Base-by-base conservation (phyloP, 2,113 vertebrate species). In the Ardeotis arabs region DNA sequence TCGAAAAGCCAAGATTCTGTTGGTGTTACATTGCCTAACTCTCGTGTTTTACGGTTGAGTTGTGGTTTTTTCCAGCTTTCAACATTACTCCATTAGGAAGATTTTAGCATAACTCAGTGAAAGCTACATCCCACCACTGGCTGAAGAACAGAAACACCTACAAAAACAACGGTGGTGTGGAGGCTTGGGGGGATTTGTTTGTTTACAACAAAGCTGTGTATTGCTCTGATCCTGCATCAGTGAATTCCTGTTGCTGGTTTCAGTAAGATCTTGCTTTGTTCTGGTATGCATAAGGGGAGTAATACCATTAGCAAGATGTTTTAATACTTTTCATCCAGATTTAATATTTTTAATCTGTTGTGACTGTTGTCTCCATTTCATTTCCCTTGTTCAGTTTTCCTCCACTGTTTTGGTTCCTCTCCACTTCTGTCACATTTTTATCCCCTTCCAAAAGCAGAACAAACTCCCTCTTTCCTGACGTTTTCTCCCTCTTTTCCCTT, bases 11-110 rank as follows among this genome's bases (percentile, higher is more conserved):
- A 93, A 89, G 91, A 95, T 87, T 94, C 45, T 94, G 68, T 55
- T 97, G 91, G 73, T 91, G 70, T 93, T 93, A 69, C 60, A 49
- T 96, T 96, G 89, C 94, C 73, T 78, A 95, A 94, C 60, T 68
- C 84, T 33, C 35, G 59, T 74, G 74, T 63, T 94, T 91, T 81
- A 66, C 64, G 80, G 81, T 67, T 94, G 92, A 49, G 68, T 73
- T 95, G 68, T 22, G 39, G 0, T 16, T 22, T 90, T 73, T 84
- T 39, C 23, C 4, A 16, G 50, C 84, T 93, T 93, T 92, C 82
- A 93, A 76, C 53, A 56, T 89, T 73, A 82, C 39, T 66, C 47
- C n/a, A 14, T 84, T 80, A 81, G 69, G 47, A 68, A 72, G 18
- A 76, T 80, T 80, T 91, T 81, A 78, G 35, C 53, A 27, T 50